Evolutionary conservation across 1,140 invertebrate genomes (phyloP), one percentile per base, ranked within the genome.

Genomic region (Drosophila littoralis): DNA sequence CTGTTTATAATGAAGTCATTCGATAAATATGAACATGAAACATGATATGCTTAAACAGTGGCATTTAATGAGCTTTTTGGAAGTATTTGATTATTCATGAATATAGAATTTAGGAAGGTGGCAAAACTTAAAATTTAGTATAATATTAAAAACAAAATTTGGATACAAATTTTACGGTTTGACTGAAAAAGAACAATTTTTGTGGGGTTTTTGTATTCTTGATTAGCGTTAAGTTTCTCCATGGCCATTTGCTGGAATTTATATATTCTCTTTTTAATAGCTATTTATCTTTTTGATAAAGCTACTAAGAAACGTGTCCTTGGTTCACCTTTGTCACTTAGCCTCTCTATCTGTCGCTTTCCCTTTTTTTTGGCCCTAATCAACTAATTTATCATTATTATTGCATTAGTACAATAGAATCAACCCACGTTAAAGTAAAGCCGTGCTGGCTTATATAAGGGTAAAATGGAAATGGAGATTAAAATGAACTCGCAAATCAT

Each of bases 401-500:
- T 28, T 28, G 22, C 22, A 28, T 28, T 8, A 38, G 17, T 33
- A 64, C 36, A 35, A 9, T 40, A 28, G 22, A 59, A 61, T 15
- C 57, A 69, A 70, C 71, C 66, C 58, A 60, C 55, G 55, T 33
- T 46, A 36, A 42, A 48, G 17, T 7, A 28, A 42, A n/a, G 15
- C 13, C 12, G 8, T n/a, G n/a, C 5, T 15, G 28, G 9, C 3
- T 5, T 38, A 6, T 32, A 36, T 54, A 36, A 35, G 59, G 32
- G 13, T 54, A 33, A 61, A 52, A 36, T 60, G 66, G 36, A 43
- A 60, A 46, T 54, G 54, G n/a, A 15, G 36, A 50, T 61, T 59
- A 45, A 68, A 57, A 42, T 28, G 57, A 84, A 52, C 81, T 46
- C 64, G 61, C 70, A 81, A 81, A 78, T 78, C 70, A 85, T 70